A percentile compares a stretch with the other conserved stretches of the same genome.
Conservation (phyloP, 2,888 invertebrate species). For the Noctua janthina region DNA sequence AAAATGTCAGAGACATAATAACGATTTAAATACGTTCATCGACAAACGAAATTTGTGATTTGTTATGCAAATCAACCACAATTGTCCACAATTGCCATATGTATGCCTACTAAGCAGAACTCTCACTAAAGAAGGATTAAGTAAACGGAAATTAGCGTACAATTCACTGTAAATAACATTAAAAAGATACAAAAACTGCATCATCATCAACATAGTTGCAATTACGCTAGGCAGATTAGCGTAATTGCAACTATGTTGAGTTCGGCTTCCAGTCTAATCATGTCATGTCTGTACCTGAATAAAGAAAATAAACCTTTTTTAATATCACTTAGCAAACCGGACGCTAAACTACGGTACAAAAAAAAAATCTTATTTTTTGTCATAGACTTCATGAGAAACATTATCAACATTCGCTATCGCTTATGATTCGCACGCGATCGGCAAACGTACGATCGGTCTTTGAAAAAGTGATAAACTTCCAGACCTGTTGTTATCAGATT, state of each 20-base stretch:
- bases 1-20: background rate
- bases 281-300: background rate
- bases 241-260: background rate
- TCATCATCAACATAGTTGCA: no score
- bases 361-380: background rate
- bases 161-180: background rate
- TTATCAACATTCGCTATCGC: slow-evolving; percentile 40
- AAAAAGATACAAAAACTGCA: background rate
- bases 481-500: slow-evolving; percentile 68
- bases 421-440: slow-evolving; percentile 49
- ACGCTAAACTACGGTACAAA: background rate
- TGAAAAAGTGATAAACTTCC: slow-evolving; percentile 69
- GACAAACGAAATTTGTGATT: background rate
- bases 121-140: background rate
- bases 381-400: slow-evolving; percentile 21
- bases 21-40: background rate
- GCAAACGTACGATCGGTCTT: slow-evolving; percentile 62
- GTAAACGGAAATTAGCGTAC: background rate
- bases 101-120: no score
- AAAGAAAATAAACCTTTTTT: background rate
- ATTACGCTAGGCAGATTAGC: no score
- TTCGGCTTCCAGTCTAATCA: background rate
- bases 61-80: background rate
- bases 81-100: no score
- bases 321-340: background rate